Base-by-base conservation (phyloP, 2,888 invertebrate genomes). In the Epistrophella euchroma region DNA sequence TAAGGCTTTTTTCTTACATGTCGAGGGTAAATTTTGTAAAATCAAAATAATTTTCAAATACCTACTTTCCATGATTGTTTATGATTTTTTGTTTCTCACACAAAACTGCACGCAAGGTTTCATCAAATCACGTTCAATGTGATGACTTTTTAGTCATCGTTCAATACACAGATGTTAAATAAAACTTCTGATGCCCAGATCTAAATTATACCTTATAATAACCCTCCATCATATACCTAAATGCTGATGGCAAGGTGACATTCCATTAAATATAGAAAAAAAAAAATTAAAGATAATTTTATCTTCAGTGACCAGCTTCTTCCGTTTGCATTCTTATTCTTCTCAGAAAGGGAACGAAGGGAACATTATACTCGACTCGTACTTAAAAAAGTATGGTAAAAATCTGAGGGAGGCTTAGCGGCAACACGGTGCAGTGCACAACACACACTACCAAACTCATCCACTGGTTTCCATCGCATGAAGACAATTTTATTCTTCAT, bases 261-360 rank as follows among this genome's bases (percentile, higher is more conserved):
- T 79, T 70, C 78, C 78, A 83, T 83, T 83, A 74, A 64, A 56
- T 64, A 50, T 64, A 50, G 40, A 28, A 22, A 74, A 73, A 68
- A 72, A 73, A 68, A 45, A n/a, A 10, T n/a, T n/a, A 3, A 37
- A 28, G 0, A 35, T 40, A 6, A 19, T n/a, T 52, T 37, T 10
- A 17, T 25, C 25, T 37, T 37, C 10, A 45, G 43, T 74, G 64
- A 58, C 70, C 74, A 78, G 74, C 70, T 79, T 70, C 64, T 60
- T 56, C 32, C 50, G 50, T 70, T 52, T 60, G 55, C 70, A 56
- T 81, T 83, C 37, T 50, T 68, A 37, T 68, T 52, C 35, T 55
- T 56, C 7, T n/a, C 62, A 45, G 60, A 19, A 55, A 40, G 9
- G n/a, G 11, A 15, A 43, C 25, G 25, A 66, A 66, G 35, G 7